phyloP scores from a whole-genome alignment of 2,797 vertebrate species.

The Eulemur mongoz region DNA sequence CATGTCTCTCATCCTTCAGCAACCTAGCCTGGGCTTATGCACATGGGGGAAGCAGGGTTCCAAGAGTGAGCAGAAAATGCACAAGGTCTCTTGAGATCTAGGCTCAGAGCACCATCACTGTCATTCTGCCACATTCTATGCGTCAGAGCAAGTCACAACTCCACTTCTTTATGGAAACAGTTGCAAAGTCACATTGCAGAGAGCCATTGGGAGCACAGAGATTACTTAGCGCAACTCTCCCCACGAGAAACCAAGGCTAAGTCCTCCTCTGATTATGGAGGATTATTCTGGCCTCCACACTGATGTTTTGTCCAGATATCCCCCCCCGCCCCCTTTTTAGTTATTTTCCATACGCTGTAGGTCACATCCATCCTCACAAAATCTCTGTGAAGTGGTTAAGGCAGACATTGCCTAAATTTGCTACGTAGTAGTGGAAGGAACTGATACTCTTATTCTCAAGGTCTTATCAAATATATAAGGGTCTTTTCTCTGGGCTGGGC shows the following conservation, averaged over 20 bases:
- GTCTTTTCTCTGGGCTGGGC: background rate
- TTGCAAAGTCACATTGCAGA: background rate
- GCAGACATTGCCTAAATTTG: background rate
- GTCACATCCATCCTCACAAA: background rate
- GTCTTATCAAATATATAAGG: background rate
- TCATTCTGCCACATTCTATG: background rate
- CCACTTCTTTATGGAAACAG: background rate
- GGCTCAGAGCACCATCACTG: background rate
- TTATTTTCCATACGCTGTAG: background rate
- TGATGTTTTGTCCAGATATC: background rate
- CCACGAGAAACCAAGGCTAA: background rate
- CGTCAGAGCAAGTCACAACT: slow-evolving; percentile 5
- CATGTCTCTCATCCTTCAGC: background rate
- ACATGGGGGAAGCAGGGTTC: background rate
- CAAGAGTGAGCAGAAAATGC: background rate
- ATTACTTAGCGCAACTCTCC: background rate
- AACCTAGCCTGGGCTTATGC: background rate
- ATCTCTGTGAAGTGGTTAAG: background rate
- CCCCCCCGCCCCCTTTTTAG: background rate
- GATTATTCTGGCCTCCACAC: background rate
- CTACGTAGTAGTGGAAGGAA: background rate
- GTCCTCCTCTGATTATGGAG: background rate
- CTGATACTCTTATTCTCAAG: background rate
- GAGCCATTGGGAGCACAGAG: background rate
- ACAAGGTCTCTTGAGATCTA: background rate